Evolutionary conservation across 1,140 invertebrate genomes (phyloP).

Genomic region (Oryctes rhinoceros): DNA sequence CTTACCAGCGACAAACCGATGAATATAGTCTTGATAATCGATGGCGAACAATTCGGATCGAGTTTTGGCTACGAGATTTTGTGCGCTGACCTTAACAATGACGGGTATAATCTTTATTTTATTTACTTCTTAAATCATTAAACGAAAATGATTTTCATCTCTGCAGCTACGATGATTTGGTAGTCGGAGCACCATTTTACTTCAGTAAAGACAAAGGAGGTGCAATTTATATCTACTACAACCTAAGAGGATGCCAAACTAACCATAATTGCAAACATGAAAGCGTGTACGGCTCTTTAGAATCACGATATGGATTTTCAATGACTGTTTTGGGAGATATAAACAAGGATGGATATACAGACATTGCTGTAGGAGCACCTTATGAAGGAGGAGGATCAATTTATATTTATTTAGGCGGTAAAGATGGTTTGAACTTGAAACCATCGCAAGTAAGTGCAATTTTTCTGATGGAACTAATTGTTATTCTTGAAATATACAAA

Average conservation of each 20-base stretch:
- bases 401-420: constrained; percentile 87
- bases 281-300: constrained; percentile 73
- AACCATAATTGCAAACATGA: constrained; percentile 61
- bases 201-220: constrained; percentile 80
- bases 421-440: constrained; percentile 74
- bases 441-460: constrained; percentile 73
- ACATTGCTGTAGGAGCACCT: constrained; percentile 91
- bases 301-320: constrained; percentile 88
- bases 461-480: background rate
- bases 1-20: constrained; percentile 65
- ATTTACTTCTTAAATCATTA: too few species aligned
- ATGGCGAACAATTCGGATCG: constrained; percentile 87
- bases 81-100: constrained; percentile 85
- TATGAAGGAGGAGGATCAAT: constrained; percentile 87
- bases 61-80: constrained; percentile 90
- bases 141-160: too few species aligned
- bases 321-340: constrained; percentile 88
- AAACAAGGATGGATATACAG: constrained; percentile 89
- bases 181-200: constrained; percentile 93
- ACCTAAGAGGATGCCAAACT: constrained; percentile 61
- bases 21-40: constrained; percentile 70
- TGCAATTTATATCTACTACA: constrained; percentile 89
- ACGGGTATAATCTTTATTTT: constrained; percentile 69
- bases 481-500: background rate
- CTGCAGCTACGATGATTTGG: constrained; percentile 79